Percentiles rank a stretch among this genome's conserved stretches.
Evolutionary conservation across 1,140 invertebrate genomes (phyloP).

Genomic region (Eumeta japonica): DNA sequence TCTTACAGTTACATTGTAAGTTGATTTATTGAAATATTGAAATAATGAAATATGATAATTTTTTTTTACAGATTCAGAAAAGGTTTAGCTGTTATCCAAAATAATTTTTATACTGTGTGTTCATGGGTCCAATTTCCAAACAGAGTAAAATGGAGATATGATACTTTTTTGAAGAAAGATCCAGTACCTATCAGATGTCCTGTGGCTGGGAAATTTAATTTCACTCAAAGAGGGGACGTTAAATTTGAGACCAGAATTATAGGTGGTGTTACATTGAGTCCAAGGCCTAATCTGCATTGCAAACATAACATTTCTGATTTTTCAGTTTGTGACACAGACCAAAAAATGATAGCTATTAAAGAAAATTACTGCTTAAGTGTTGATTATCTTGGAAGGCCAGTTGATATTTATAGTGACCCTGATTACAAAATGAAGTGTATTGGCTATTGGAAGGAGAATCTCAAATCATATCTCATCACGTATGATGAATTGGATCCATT

Average conservation of each 20-base stretch:
- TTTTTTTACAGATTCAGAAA: conserved; percentile 88
- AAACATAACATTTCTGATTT: conserved; percentile 94
- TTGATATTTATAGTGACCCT: conserved; percentile 93
- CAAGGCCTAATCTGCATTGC: conserved; percentile 89
- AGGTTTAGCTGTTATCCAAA: conserved; percentile 85
- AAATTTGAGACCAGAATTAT: conserved; percentile 89
- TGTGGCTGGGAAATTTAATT: conserved; percentile 93
- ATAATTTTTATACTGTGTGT: conserved; percentile 88
- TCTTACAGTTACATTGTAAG: no score
- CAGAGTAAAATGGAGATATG: conserved; percentile 82
- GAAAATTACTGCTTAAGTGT: conserved; percentile 95
- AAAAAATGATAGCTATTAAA: conserved; percentile 90
- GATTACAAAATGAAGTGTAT: conserved; percentile 97
- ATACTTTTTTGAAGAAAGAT: conserved; percentile 84
- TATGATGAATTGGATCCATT: conserved; percentile 95
- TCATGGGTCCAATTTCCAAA: conserved; percentile 91
- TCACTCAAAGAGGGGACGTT: conserved; percentile 85
- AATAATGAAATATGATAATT: no score
- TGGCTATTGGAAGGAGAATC: conserved; percentile 97
- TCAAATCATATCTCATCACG: conserved; percentile 95
- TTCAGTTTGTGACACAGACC: conserved; percentile 89
- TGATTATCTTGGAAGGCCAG: conserved; percentile 87
- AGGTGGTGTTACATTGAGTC: conserved; percentile 90
- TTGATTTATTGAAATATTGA: no score
- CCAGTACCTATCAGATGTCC: conserved; percentile 92